Percentiles rank a stretch among this genome's conserved stretches.
phyloP scores from a whole-genome alignment of 2,888 invertebrate genomes.

The Chelonus formosanus region DNA sequence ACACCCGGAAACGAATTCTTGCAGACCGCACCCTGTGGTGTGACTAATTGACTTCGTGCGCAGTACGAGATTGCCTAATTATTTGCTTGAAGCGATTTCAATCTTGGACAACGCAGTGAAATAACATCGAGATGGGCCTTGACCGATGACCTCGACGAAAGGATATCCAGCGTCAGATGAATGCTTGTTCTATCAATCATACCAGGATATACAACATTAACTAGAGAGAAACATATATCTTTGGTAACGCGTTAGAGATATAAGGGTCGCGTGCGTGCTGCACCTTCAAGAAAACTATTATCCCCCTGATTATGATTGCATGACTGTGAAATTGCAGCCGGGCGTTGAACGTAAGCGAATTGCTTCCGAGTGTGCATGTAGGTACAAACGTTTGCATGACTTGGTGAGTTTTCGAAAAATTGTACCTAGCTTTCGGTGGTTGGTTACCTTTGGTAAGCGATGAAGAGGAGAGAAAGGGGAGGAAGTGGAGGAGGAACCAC shows the following conservation, averaged over 20 bases:
- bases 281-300: slow-evolving; percentile 51
- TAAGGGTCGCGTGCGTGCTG: slow-evolving; percentile 33
- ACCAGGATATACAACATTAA: slow-evolving; percentile 5
- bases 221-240: slow-evolving; percentile 4
- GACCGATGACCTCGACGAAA: slow-evolving; percentile 23
- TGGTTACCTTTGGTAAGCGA: slow-evolving; percentile 32
- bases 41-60: slow-evolving; percentile 54
- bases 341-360: slow-evolving; percentile 36
- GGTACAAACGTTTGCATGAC: slow-evolving; percentile 57
- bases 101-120: slow-evolving; percentile 34
- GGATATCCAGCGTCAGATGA: slow-evolving; percentile 1
- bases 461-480: slow-evolving; percentile 22
- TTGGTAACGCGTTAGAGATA: slow-evolving; percentile 6
- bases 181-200: slow-evolving; percentile 17
- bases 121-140: slow-evolving; percentile 11
- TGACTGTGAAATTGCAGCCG: slow-evolving; percentile 57
- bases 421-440: slow-evolving; percentile 61
- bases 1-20: slow-evolving; percentile 4
- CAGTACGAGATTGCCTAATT: slow-evolving; percentile 52
- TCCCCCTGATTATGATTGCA: slow-evolving; percentile 60
- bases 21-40: slow-evolving; percentile 47
- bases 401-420: slow-evolving; percentile 60
- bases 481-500: slow-evolving; percentile 35
- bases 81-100: slow-evolving; percentile 49
- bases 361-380: slow-evolving; percentile 34